Base-by-base conservation (phyloP, 1,140 invertebrate genomes). In the Lordiphosa clarofinis region DNA sequence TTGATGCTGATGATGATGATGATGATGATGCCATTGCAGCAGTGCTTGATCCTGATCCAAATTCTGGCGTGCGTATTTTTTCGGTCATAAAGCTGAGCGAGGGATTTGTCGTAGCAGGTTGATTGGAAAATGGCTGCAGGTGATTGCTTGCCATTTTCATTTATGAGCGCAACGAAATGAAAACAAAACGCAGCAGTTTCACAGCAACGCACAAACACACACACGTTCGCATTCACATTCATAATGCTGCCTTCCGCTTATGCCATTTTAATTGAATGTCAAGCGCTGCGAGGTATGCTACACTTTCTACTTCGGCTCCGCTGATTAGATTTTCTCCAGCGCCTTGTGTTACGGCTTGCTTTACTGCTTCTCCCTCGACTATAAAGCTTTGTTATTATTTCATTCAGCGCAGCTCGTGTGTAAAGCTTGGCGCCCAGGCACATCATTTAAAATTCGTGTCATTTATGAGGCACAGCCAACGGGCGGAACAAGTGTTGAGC, bases 61-160 rank as follows among this genome's bases (percentile, higher is more conserved):
- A 39, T 48, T 21, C 19, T 31, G 53, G 37, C 11, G 24, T 9
- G 37, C 60, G 43, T 67, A 52, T 70, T 52, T 68, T 60, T 56
- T 64, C 46, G 58, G 67, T 75, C 71, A 82, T 81, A 81, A 81
- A 81, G 68, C 69, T 76, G 62, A 76, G 73, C 76, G 69, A 50
- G 56, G 67, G 55, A 60, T 82, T 76, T 56, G 53, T 59, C 58
- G 61, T 44, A 56, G 58, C 64, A 52, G 73, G 64, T 75, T 82
- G 78, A 82, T 84, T 82, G 78, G 78, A 69, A 84, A 66, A 78
- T 84, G 57, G 73, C 78, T 82, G 68, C 64, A 82, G 78, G 78
- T 84, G 78, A 82, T 84, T 84, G 68, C 56, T 66, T 60, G 57
- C 52, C 57, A 65, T 76, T 78, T 73, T 73, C 73, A 84, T 78